Base-by-base conservation (phyloP, 2,888 invertebrate genomes). In the Ctenicera cuprea region DNA sequence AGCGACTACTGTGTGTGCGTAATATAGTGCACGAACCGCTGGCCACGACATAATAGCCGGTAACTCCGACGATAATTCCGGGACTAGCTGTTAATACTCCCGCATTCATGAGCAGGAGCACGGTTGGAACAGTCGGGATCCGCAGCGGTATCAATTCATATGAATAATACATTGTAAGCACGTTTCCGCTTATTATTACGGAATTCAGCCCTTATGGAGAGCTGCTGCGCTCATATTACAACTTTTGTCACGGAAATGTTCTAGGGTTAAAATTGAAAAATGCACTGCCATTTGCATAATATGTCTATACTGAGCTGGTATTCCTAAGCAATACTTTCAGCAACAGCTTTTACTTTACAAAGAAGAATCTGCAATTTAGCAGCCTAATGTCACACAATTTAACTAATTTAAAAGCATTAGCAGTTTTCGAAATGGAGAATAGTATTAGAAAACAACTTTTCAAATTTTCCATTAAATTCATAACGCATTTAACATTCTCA, bases 101-200 rank as follows among this genome's bases (percentile, higher is more conserved):
- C 41, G 52, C 73, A 70, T 73, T 73, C 64, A 65, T 67, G 54
- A 68, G 48, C 68, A 72, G 72, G 62, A 71, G 50, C 64, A 59
- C 22, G 50, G 59, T 12, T 54, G 54, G 72, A 68, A 73, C 68
- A 69, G 66, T 73, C 54, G 59, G 45, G 65, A 73, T 69, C 73
- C 69, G 64, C 74, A 65, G 26, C 45, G 70, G 61, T 74, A 74
- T 74, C 74, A 74, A 71, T 71, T 74, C 70, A 38, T 54, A 71
- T 70, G 74, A 74, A 74, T 74, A 74, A 74, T 71, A 74, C 74
- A 74, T 74, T 71, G 74, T 71, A 57, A 61, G 66, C 74, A 70
- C 66, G 74, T 71, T 70, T 74, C 71, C 70, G 74, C 66, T 74
- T 74, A 74, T 74, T 74, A 74, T 74, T 74, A 71, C 74, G 70